Percentiles rank a stretch among this genome's conserved stretches.
Conservation (phyloP, 64 coral and sea anemone genomes). For the Catalaphyllia jardinei region DNA sequence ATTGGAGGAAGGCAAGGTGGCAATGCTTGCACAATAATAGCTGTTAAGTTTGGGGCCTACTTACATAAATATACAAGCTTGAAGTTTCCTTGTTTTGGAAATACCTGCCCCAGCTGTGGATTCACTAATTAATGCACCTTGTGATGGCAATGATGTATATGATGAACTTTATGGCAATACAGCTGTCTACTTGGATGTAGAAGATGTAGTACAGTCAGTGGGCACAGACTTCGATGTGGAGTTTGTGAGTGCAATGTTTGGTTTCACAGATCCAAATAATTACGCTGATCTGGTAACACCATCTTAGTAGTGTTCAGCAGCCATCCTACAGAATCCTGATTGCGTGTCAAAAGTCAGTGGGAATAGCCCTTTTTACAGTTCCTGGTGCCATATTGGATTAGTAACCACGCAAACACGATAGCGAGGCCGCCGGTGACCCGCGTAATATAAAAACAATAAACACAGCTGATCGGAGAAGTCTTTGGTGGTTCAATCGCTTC, state of each 20-base stretch:
- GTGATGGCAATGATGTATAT: slow-evolving; percentile 56
- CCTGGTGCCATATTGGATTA: too few relatives aligned
- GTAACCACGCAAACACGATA: too few relatives aligned
- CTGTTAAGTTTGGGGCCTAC: slow-evolving; percentile 56
- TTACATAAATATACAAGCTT: slow-evolving; percentile 15
- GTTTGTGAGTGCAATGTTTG: slow-evolving; percentile 30
- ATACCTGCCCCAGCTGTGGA: slow-evolving; percentile 44
- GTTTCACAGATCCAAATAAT: slow-evolving; percentile 42
- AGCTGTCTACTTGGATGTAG: slow-evolving; percentile 51
- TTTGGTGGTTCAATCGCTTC: too few relatives aligned
- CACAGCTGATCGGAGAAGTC: too few relatives aligned
- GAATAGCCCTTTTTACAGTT: not conserved
- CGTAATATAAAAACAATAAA: too few relatives aligned
- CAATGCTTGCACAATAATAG: slow-evolving; percentile 59
- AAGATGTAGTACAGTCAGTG: slow-evolving; percentile 44
- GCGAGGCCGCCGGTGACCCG: too few relatives aligned
- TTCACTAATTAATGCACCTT: slow-evolving; percentile 23
- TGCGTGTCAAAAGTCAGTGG: not conserved
- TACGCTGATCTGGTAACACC: slow-evolving; percentile 18
- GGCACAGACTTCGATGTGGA: slow-evolving; percentile 31
- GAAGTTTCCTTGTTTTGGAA: slow-evolving; percentile 30
- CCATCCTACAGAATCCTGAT: slow-evolving; percentile 4
- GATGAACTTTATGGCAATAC: slow-evolving; percentile 50
- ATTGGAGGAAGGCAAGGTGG: slow-evolving; percentile 42
- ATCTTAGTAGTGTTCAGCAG: slow-evolving; percentile 1